Conservation (phyloP, 2,888 invertebrate genomes). For the Drosophila paranaensis region DNA sequence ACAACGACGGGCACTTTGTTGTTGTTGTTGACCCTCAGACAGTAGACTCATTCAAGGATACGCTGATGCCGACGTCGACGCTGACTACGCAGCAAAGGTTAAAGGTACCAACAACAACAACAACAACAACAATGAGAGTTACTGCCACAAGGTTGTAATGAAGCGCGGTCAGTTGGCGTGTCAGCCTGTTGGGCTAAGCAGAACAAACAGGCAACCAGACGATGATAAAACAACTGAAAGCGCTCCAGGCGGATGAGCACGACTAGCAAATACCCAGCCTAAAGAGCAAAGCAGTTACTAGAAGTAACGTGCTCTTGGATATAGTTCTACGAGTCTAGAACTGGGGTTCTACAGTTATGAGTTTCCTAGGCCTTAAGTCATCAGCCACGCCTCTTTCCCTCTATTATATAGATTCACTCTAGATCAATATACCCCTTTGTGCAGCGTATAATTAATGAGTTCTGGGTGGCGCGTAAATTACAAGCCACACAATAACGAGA, state of each 20-base stretch:
- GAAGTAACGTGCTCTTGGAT: not conserved
- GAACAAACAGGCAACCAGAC: conserved; percentile 19
- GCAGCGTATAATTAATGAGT: not conserved
- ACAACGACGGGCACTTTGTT: conserved; percentile 54
- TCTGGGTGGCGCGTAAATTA: conserved; percentile 36
- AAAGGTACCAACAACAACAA: conserved; percentile 67
- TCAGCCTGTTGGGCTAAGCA: conserved; percentile 29
- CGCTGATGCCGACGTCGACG: conserved; percentile 36
- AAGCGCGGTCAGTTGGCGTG: conserved; percentile 48
- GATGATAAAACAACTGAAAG: conserved; percentile 28
- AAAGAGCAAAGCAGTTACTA: too few species aligned
- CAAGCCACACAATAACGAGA: conserved; percentile 6
- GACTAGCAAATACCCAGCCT: not conserved
- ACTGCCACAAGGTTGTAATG: conserved; percentile 66
- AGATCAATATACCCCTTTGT: not conserved
- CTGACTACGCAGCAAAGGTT: conserved; percentile 65
- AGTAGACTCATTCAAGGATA: conserved; percentile 78
- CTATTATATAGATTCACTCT: not conserved
- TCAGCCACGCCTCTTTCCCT: not conserved
- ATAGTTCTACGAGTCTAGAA: not conserved
- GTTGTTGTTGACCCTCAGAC: conserved; percentile 79
- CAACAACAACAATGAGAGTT: conserved; percentile 26
- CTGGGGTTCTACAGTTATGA: too few species aligned
- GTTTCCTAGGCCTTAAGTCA: not conserved
- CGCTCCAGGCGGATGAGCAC: conserved; percentile 23